phyloP scores from a whole-genome alignment of 2,113 vertebrate genomes.

The Corynorhinus townsendii region DNA sequence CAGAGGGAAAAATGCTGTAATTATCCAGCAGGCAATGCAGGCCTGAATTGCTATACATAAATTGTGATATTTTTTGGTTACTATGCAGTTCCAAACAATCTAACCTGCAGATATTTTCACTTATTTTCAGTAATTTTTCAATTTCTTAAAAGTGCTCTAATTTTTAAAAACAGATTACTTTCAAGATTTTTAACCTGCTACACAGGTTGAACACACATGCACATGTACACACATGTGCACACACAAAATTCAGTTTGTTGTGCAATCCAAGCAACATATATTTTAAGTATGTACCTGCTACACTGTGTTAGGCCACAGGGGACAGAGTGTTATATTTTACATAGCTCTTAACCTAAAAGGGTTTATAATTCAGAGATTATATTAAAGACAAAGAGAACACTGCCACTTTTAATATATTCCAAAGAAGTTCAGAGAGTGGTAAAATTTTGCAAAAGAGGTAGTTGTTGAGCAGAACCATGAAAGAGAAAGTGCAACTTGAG shows the following conservation, averaged over 20 bases:
- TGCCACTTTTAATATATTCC: background rate
- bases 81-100: background rate
- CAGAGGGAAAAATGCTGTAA: background rate
- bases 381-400: background rate
- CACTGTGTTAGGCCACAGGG: background rate
- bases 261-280: background rate
- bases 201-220: background rate
- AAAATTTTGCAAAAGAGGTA: background rate
- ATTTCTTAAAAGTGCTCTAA: background rate
- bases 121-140: background rate
- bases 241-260: background rate
- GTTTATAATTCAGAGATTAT: background rate
- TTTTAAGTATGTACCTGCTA: background rate
- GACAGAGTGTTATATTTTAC: background rate
- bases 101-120: background rate
- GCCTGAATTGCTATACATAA: background rate
- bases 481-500: background rate
- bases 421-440: background rate
- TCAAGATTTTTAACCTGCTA: background rate
- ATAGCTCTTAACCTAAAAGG: background rate
- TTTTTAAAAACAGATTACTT: background rate
- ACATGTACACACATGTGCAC: background rate
- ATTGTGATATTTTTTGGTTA: background rate
- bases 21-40: background rate
- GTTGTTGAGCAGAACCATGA: background rate